Evolutionary conservation across 2,888 invertebrate genomes (phyloP).

Genomic region (Polylopha cassiicola): DNA sequence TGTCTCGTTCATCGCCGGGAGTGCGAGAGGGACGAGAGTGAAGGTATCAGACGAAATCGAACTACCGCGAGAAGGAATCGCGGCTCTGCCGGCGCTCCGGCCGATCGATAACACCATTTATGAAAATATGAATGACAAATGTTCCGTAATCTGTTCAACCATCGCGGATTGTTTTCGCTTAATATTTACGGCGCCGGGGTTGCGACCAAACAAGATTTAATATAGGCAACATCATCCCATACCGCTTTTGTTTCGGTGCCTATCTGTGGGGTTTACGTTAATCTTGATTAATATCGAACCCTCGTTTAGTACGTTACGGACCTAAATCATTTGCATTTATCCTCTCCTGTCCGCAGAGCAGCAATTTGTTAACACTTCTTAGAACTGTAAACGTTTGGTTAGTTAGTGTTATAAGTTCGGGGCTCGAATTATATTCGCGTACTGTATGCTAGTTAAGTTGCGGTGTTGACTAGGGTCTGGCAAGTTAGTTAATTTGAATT

Average conservation of each 20-base stretch:
- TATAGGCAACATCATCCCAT: too few relatives aligned
- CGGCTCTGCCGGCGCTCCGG: conserved; percentile 4
- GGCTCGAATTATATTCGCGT: too few relatives aligned
- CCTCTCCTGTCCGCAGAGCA: too few relatives aligned
- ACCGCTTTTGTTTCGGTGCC: conserved; percentile 7
- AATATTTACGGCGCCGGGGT: conserved; percentile 16
- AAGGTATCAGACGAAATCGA: conserved; percentile 1
- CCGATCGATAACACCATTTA: conserved; percentile 21
- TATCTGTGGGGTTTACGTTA: conserved; percentile 11
- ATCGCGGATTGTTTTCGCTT: conserved; percentile 11
- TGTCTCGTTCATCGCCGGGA: background rate
- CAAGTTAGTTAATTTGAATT: too few relatives aligned
- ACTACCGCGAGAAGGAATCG: background rate
- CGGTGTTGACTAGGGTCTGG: too few relatives aligned
- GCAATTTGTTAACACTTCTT: too few relatives aligned
- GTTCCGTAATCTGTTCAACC: conserved; percentile 19
- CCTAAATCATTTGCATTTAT: too few relatives aligned
- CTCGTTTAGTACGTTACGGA: too few relatives aligned
- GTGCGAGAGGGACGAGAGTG: conserved; percentile 15
- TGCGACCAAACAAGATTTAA: conserved; percentile 8
- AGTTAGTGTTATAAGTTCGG: too few relatives aligned
- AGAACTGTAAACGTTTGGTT: too few relatives aligned
- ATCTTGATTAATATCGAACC: conserved; percentile 20
- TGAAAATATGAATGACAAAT: conserved; percentile 23
- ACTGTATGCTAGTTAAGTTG: too few relatives aligned